Evolutionary conservation across 2,113 vertebrate genomes (phyloP).

Genomic region (Salvator merianae): DNA sequence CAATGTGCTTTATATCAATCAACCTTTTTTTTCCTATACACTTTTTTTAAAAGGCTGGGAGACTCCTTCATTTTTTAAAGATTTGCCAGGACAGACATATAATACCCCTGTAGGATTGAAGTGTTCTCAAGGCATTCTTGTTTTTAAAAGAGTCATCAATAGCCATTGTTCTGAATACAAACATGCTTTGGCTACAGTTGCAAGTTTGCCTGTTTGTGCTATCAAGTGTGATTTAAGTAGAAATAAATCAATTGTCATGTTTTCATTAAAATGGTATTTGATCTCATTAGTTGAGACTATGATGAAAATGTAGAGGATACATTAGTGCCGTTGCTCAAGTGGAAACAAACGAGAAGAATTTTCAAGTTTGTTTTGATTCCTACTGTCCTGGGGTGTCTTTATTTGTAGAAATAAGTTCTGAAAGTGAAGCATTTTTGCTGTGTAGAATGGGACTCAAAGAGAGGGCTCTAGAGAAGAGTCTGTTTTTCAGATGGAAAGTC

Average conservation of each 20-base stretch:
- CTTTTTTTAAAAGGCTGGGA: neutral
- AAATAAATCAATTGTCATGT: constrained; percentile 36
- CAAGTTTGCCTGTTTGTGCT: constrained; percentile 26
- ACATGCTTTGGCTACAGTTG: constrained; percentile 44
- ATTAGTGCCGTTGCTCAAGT: constrained; percentile 42
- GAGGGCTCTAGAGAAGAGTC: neutral
- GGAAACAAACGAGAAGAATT: constrained; percentile 54
- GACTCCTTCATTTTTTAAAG: neutral
- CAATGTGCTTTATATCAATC: too few species aligned
- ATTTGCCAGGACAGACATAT: neutral
- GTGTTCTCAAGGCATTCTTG: constrained; percentile 23
- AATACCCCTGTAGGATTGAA: neutral
- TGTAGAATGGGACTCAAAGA: neutral
- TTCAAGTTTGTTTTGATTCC: constrained; percentile 61
- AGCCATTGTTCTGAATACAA: constrained; percentile 37
- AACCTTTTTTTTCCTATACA: neutral
- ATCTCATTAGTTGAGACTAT: constrained; percentile 58
- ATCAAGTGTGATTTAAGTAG: constrained; percentile 40
- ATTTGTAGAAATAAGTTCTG: constrained; percentile 38
- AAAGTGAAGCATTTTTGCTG: constrained; percentile 18
- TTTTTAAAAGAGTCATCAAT: neutral
- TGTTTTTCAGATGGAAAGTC: neutral
- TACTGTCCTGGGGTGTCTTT: constrained; percentile 48
- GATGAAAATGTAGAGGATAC: constrained; percentile 44
- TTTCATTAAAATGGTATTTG: constrained; percentile 57